Percentiles rank a stretch among this genome's conserved stretches.
Evolutionary conservation across 2,888 invertebrate genomes (phyloP).

Genomic region (Synanthedon tipuliformis): DNA sequence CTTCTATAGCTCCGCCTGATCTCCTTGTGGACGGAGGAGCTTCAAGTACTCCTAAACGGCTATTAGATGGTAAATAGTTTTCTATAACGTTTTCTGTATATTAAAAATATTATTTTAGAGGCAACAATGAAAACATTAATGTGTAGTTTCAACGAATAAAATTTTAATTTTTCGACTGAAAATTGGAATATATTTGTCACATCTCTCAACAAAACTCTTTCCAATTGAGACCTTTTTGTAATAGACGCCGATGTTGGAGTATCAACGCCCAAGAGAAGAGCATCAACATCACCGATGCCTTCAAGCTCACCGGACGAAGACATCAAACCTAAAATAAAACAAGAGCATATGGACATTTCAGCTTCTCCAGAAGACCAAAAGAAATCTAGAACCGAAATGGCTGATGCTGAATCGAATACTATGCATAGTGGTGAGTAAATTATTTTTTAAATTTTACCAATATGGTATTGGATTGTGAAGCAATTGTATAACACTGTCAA

Average conservation of each 20-base stretch:
- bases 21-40: conserved; percentile 83
- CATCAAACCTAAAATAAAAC: conserved; percentile 72
- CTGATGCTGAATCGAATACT: conserved; percentile 91
- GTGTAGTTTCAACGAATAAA: no score
- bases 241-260: conserved; percentile 63
- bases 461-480: no score
- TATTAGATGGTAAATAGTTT: conserved; percentile 70
- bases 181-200: no score
- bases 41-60: conserved; percentile 80
- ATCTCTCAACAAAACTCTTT: neutral
- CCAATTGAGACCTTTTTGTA: neutral
- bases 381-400: conserved; percentile 83
- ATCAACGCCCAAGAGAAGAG: conserved; percentile 72
- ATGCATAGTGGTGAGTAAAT: conserved; percentile 88
- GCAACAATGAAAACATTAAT: no score
- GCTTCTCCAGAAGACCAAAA: conserved; percentile 76
- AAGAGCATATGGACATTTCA: conserved; percentile 75
- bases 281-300: conserved; percentile 68
- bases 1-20: conserved; percentile 74
- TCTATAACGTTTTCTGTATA: neutral
- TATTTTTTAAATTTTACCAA: neutral
- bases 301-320: conserved; percentile 66
- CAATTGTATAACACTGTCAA: no score
- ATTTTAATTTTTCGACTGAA: no score
- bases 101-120: no score